A percentile compares a stretch with the other conserved stretches of the same genome.
These are phyloP conservation scores for Gryon sp. DNA, from an alignment of 1,140 invertebrate genomes.

Conservation along the genomic window DNA sequence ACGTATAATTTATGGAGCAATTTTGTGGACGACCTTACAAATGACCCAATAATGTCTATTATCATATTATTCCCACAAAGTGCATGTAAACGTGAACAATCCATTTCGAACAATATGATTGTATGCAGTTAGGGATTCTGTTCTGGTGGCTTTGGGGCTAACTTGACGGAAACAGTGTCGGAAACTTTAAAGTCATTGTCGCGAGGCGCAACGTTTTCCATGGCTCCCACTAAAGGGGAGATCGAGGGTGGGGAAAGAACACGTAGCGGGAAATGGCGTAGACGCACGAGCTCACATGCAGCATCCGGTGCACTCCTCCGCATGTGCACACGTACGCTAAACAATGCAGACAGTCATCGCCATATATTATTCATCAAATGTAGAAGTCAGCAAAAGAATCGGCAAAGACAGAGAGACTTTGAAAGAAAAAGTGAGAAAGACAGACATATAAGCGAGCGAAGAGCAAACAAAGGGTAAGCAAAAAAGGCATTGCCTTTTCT, in stretches of 20 bases:
- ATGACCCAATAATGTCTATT: constrained; percentile 33
- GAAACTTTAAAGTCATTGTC: constrained; percentile 64
- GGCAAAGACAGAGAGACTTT: constrained; percentile 28
- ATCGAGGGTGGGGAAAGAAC: constrained; percentile 46
- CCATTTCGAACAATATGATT: constrained; percentile 53
- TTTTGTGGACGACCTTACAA: constrained; percentile 25
- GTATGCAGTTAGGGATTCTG: constrained; percentile 48
- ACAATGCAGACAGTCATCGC: constrained; percentile 67
- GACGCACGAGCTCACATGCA: constrained; percentile 63
- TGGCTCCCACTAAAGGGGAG: constrained; percentile 22
- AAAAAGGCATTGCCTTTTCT: constrained; percentile 49
- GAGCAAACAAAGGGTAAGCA: constrained; percentile 50
- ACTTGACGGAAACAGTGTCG: constrained; percentile 50
- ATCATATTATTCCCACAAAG: constrained; percentile 31
- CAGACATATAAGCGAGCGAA: too few species aligned
- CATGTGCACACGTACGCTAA: constrained; percentile 60
- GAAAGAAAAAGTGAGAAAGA: constrained; percentile 27
- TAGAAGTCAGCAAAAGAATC: constrained; percentile 53
- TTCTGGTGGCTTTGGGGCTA: constrained; percentile 45
- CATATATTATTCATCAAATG: constrained; percentile 67
- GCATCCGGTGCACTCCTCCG: constrained; percentile 65
- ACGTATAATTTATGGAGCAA: constrained; percentile 13
- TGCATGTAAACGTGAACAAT: constrained; percentile 45
- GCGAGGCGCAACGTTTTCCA: constrained; percentile 29
- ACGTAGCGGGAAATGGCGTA: constrained; percentile 67